These are phyloP conservation scores for Smutsia gigantea DNA, from an alignment of 2,797 vertebrate genomes.

Conservation along the genomic window DNA sequence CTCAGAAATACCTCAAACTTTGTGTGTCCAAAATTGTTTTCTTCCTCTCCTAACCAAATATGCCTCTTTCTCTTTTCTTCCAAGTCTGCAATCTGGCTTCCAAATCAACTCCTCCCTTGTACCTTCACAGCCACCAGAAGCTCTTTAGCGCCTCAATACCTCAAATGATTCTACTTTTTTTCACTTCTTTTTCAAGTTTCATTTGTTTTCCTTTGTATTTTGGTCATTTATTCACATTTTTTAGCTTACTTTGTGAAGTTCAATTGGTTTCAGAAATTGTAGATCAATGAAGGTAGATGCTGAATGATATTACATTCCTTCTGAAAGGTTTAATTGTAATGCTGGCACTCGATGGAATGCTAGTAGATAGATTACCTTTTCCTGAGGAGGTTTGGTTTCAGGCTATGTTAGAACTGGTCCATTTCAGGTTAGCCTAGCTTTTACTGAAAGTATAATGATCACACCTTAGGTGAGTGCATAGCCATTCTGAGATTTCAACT, in stretches of 20 bases:
- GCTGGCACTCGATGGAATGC: not conserved
- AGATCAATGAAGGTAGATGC: not conserved
- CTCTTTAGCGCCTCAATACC: not conserved
- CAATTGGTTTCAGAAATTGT: not conserved
- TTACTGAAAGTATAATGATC: not conserved
- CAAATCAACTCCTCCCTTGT: not conserved
- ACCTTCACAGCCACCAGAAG: not conserved
- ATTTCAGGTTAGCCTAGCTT: not conserved
- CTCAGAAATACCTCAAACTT: not conserved
- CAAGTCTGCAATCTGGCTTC: not conserved
- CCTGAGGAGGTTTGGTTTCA: not conserved
- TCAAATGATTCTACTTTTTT: not conserved
- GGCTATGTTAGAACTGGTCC: not conserved
- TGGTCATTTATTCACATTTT: not conserved
- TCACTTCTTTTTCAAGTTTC: not conserved
- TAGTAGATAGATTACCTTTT: accelerated
- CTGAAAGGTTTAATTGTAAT: not conserved
- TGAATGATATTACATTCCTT: not conserved
- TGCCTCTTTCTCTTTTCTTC: not conserved
- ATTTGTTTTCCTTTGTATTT: not conserved
- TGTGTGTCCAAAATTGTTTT: not conserved
- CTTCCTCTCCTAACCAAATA: not conserved
- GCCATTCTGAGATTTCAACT: not conserved
- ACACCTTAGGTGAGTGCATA: not conserved
- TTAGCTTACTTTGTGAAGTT: not conserved